Conservation (phyloP, 1,140 invertebrate species). For the Tetragnatha versicolor region DNA sequence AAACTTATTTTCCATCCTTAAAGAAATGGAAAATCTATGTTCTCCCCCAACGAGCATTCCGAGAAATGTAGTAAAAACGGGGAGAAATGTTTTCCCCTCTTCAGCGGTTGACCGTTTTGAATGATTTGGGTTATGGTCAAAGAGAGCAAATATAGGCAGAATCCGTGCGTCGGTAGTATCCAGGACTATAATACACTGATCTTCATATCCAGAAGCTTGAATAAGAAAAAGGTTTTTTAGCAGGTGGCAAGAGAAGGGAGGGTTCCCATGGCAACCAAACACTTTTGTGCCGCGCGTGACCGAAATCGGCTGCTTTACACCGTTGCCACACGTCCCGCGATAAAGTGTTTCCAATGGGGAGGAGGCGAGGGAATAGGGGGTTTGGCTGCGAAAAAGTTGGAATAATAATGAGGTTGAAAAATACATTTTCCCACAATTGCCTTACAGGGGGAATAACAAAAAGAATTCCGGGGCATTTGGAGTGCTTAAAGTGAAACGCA, state of each 20-base stretch:
- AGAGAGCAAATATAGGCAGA: not conserved
- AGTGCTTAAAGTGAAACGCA: no score
- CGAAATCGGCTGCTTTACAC: not conserved
- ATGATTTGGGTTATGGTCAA: slow-evolving; percentile 24
- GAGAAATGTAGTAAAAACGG: not conserved
- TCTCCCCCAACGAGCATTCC: not conserved
- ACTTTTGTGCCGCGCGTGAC: slow-evolving; percentile 4
- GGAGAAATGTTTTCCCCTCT: not conserved
- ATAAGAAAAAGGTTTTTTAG: not conserved
- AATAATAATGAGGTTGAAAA: slow-evolving; percentile 28
- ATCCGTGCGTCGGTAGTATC: not conserved
- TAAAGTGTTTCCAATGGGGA: not conserved
- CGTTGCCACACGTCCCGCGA: slow-evolving; percentile 6
- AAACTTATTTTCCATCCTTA: not conserved
- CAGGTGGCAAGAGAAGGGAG: not conserved
- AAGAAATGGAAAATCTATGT: slow-evolving; percentile 27
- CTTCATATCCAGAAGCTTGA: not conserved
- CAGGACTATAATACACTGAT: not conserved
- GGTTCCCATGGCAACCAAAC: slow-evolving; percentile 2
- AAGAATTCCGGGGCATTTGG: no score
- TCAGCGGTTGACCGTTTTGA: slow-evolving; percentile 3
- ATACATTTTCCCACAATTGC: slow-evolving; percentile 19
- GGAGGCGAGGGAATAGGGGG: not conserved
- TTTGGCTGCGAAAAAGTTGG: not conserved
- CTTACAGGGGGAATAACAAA: no score